Conservation (phyloP, 2,888 invertebrate species). For the Pollenia amentaria region DNA sequence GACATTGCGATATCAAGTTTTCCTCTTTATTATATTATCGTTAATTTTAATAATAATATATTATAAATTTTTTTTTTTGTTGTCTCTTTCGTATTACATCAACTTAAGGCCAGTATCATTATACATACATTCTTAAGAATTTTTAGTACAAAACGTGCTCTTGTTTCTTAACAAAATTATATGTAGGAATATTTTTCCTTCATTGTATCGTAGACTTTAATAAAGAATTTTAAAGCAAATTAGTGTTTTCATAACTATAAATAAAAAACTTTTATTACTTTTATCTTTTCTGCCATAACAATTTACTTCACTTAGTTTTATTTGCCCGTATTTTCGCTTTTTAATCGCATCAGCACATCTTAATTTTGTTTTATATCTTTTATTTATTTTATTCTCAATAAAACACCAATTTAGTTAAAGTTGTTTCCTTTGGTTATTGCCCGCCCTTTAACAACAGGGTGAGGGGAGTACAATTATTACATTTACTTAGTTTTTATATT, state of each 20-base stretch:
- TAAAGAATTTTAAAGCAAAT: background rate
- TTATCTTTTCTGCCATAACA: background rate
- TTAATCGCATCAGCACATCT: slow-evolving; percentile 30
- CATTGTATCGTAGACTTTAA: too few species aligned
- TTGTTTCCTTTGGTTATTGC: background rate
- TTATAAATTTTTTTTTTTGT: too few species aligned
- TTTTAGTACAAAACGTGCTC: too few species aligned
- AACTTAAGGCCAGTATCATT: too few species aligned
- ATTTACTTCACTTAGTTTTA: slow-evolving; percentile 13
- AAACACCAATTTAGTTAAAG: background rate
- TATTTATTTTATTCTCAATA: background rate
- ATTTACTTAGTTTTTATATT: background rate
- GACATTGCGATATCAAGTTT: too few species aligned
- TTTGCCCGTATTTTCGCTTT: background rate
- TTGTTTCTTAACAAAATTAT: too few species aligned
- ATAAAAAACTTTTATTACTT: background rate
- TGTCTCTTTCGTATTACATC: too few species aligned
- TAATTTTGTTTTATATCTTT: slow-evolving; percentile 19
- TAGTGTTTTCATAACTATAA: background rate
- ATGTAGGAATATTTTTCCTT: too few species aligned
- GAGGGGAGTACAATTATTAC: background rate
- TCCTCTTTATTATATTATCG: too few species aligned
- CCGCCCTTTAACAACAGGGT: background rate
- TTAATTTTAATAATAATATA: too few species aligned
- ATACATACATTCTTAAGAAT: too few species aligned